phyloP scores from a whole-genome alignment of 2,888 invertebrate genomes.

The Himalopsyche tibetana region DNA sequence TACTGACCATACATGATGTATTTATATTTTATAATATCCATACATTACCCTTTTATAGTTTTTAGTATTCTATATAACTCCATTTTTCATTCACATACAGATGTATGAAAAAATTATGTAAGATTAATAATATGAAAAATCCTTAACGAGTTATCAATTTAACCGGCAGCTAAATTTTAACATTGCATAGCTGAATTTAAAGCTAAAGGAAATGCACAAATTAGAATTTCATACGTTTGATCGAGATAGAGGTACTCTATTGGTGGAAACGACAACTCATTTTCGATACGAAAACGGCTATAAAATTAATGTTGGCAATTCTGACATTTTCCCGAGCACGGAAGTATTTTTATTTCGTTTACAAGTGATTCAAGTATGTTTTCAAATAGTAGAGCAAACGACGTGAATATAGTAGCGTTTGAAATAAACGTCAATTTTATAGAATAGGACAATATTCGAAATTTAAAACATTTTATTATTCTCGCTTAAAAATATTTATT shows the following conservation, averaged over 20 bases:
- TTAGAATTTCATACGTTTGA: conserved; percentile 27
- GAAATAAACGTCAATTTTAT: too few species aligned
- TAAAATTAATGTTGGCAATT: conserved; percentile 26
- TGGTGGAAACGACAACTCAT: not conserved
- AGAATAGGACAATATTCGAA: too few species aligned
- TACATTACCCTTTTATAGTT: too few species aligned
- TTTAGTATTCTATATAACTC: too few species aligned
- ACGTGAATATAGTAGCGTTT: too few species aligned
- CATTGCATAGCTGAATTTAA: not conserved
- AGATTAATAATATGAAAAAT: not conserved
- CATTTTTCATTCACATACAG: too few species aligned
- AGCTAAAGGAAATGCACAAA: conserved; percentile 15
- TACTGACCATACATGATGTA: too few species aligned
- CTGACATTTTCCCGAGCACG: not conserved
- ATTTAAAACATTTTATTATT: too few species aligned
- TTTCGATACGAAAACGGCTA: not conserved
- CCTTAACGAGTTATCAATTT: not conserved
- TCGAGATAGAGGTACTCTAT: not conserved
- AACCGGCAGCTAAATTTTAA: not conserved
- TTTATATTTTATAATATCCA: too few species aligned
- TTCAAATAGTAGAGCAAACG: conserved; percentile 6
- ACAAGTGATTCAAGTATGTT: not conserved
- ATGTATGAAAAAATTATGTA: too few species aligned
- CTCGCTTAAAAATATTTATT: too few species aligned
- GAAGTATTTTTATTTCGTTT: conserved; percentile 10